Conservation (phyloP, 2,888 invertebrate species). For the Acrocera orbiculus region DNA sequence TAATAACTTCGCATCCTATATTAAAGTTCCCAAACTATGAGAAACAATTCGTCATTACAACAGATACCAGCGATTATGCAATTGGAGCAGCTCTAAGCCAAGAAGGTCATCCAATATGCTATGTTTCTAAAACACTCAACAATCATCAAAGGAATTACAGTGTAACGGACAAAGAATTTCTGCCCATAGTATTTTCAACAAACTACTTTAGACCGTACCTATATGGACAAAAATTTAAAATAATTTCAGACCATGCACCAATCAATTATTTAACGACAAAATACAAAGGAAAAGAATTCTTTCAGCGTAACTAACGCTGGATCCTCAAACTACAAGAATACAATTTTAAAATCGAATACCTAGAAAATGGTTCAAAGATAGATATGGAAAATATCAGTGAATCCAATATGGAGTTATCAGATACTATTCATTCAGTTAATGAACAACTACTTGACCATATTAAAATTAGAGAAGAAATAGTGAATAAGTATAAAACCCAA, state of each 20-base stretch:
- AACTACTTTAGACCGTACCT: conserved; percentile 10
- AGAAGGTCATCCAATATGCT: conserved; percentile 5
- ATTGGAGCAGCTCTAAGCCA: conserved; percentile 10
- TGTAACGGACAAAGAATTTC: conserved; percentile 4
- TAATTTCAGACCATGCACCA: conserved; percentile 9
- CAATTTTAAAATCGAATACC: conserved; percentile 11
- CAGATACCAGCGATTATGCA: conserved; percentile 10
- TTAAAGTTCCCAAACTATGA: conserved; percentile 11
- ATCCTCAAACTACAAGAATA: conserved; percentile 8
- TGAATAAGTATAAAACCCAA: conserved; percentile 12
- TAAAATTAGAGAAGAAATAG: conserved; percentile 9
- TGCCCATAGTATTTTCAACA: conserved; percentile 7
- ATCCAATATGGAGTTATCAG: conserved; percentile 8
- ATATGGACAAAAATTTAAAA: conserved; percentile 10
- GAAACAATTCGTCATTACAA: conserved; percentile 8
- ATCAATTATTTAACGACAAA: conserved; percentile 10
- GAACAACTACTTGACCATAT: conserved; percentile 10
- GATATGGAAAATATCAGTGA: conserved; percentile 5
- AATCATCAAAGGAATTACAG: conserved; percentile 3
- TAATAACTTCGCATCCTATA: conserved; percentile 7
- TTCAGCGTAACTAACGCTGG: conserved; percentile 8
- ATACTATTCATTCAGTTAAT: conserved; percentile 9
- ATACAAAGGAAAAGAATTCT: conserved; percentile 10
- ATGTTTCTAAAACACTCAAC: conserved; percentile 2
- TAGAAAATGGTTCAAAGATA: conserved; percentile 6